Base-by-base conservation (phyloP, 2,888 invertebrate species). In the Sisyra nigra region DNA sequence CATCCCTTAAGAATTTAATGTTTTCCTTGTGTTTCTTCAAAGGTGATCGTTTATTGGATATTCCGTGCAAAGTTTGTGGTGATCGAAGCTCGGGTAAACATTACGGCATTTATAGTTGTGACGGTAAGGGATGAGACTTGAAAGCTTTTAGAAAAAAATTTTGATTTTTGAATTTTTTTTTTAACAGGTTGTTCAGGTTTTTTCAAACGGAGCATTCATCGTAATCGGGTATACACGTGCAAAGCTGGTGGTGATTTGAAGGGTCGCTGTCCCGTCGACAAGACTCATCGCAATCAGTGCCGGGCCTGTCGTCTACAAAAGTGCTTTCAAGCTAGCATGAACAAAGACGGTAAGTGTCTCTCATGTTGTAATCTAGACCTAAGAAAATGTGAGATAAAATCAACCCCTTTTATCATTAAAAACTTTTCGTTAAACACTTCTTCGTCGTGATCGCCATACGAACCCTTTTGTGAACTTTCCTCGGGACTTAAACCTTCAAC, bases 21-120 rank as follows among this genome's bases (percentile, higher is more conserved):
- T 3, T 24, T 24, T 7, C 7, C 3, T 36, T 49, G 44, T 50
- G 44, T 49, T 50, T 44, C 52, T 49, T 60, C 66, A 41, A 65
- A 91, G 96, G 94, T 61, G 93, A 97, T 65, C 84, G 97, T 57
- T 77, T 98, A 53, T 77, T 97, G 57, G 97, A 98, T 67, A 94
- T 98, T 59, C 93, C 94, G 13, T 98, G 98, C 68, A 91, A 93
- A 67, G 98, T 98, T 48, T 98, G 97, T 59, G 94, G 94, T 45
- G 97, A 98, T 67, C 78, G 97, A 58, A 96, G 94, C 57, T 96
- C 96, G 10, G 97, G 98, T 46, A 98, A 97, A 68, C 97, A 98
- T 67, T 98, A 98, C 67, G 97, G 97, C 52, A 97, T 98, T 58
- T 98, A 94, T 67, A 93, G 94, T 58, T 98, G 97, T 61, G 97